A percentile compares a stretch with the other conserved stretches of the same genome.
Evolutionary conservation across 2,113 vertebrate genomes (phyloP).

Genomic region (Maccullochella peelii): DNA sequence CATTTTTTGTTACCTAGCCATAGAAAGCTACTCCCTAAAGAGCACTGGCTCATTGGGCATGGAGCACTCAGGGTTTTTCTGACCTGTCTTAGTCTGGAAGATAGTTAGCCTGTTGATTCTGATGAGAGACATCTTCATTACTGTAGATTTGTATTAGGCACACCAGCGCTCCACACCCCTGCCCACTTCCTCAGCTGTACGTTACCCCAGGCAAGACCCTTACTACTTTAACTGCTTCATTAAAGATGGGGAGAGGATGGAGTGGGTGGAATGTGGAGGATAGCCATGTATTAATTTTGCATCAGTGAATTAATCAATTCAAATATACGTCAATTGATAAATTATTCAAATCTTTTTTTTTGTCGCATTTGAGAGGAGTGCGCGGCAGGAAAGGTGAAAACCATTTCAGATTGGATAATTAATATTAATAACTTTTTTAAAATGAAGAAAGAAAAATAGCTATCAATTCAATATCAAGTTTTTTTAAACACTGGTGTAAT

Average conservation of each 20-base stretch:
- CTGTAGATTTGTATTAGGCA: conserved; percentile 49
- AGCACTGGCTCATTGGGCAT: conserved; percentile 7
- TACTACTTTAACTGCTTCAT: conserved; percentile 75
- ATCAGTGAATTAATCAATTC: conserved; percentile 93
- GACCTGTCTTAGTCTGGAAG: conserved; percentile 21
- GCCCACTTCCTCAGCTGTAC: conserved; percentile 39
- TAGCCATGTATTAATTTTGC: conserved; percentile 89
- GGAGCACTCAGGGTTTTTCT: conserved; percentile 14
- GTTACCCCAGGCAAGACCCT: conserved; percentile 68
- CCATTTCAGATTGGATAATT: conserved; percentile 88
- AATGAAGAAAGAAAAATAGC: conserved; percentile 85
- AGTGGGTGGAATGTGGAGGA: conserved; percentile 62
- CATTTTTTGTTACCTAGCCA: conserved; percentile 12
- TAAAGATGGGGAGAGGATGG: conserved; percentile 79
- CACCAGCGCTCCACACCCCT: conserved; percentile 10
- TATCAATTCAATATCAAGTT: conserved; percentile 68
- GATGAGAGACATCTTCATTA: conserved; percentile 67
- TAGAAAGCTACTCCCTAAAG: conserved; percentile 12
- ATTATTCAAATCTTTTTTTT: conserved; percentile 90
- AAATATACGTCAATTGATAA: conserved; percentile 94
- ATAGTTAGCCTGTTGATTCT: conserved; percentile 42
- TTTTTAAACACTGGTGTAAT: conserved; percentile 68
- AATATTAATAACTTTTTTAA: conserved; percentile 94
- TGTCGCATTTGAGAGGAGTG: conserved; percentile 71
- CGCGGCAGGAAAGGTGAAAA: conserved; percentile 80